Percentiles rank a stretch among this genome's conserved stretches.
Conservation (phyloP, 1,140 invertebrate genomes). For the Diachasma alloeum region DNA sequence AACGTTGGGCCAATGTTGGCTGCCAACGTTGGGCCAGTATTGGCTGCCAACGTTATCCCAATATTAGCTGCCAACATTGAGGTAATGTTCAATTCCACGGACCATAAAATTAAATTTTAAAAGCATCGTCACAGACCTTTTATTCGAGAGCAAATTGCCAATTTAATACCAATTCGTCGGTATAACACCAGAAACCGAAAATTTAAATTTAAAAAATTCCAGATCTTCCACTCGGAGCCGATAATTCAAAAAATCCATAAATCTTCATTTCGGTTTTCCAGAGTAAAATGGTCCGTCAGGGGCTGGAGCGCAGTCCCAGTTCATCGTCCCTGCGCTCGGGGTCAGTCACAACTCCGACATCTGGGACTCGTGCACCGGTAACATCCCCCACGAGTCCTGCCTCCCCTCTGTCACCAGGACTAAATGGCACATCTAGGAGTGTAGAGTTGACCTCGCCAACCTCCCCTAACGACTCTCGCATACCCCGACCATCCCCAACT, state of each 20-base stretch:
- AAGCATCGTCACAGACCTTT: too few species aligned
- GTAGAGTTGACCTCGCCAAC: background rate
- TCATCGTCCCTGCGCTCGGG: constrained; percentile 1
- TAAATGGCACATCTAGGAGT: constrained; percentile 5
- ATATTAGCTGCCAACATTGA: too few species aligned
- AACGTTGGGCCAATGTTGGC: too few species aligned
- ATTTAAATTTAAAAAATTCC: too few species aligned
- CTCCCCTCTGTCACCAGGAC: constrained; percentile 14
- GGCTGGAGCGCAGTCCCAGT: background rate
- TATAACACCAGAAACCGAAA: too few species aligned
- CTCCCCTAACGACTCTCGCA: constrained; percentile 46
- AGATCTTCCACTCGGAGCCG: too few species aligned
- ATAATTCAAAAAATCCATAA: background rate
- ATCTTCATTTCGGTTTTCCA: background rate
- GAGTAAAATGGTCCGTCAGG: background rate
- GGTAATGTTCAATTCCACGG: too few species aligned
- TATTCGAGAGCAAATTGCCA: too few species aligned
- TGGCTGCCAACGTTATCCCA: too few species aligned
- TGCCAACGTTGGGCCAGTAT: too few species aligned
- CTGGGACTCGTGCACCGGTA: constrained; percentile 12
- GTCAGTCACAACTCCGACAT: background rate
- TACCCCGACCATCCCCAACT: constrained; percentile 59
- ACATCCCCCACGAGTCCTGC: constrained; percentile 6
- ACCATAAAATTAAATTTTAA: too few species aligned
- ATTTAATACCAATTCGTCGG: too few species aligned